Base-by-base conservation (phyloP, 1,140 invertebrate species). In the Helicoverpa zea region DNA sequence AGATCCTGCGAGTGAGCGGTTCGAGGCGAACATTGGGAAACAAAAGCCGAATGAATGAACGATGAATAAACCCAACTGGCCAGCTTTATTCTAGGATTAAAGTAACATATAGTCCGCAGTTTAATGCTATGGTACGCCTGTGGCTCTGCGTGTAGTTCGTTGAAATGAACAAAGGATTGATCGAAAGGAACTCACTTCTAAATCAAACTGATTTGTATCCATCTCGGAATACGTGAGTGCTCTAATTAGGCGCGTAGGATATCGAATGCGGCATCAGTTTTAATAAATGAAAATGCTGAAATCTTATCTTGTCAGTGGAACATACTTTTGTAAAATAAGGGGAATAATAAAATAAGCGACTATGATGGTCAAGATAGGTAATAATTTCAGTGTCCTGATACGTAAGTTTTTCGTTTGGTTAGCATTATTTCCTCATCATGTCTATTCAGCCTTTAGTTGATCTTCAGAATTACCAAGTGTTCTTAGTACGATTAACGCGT, bases 41-140 rank as follows among this genome's bases (percentile, higher is more conserved):
- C 75, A 43, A 64, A 66, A 77, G 75, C 61, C 75, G 61, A 64
- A 77, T 54, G 47, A 77, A 77, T 66, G 75, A 77, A 54, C 74
- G 43, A 64, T 64, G 59, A 76, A 63, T 64, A 63, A 76, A 52
- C 49, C 47, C 23, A 72, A 64, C 23, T 66, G n/a, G 23, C 59
- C 18, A 66, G 59, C 49, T 30, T 64, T 66, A 66, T 77, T 43
- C 18, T 51, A 49, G 64, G 16, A 16, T 49, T 49, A 47, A 68
- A 10, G 23, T 14, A 61, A 29, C 58, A 30, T 64, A 16, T 64
- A 43, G 35, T 64, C 30, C 30, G 35, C 35, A 43, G 35, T 43
- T 43, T 43, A 43, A 43, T 43, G 35, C 35, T 9, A 9, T 43
- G 35, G 35, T 43, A 43, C 35, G 35, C 35, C 9, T 43, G 35